Conservation (phyloP, 1,140 invertebrate genomes). For the Pseudomyrmex dendroicus region DNA sequence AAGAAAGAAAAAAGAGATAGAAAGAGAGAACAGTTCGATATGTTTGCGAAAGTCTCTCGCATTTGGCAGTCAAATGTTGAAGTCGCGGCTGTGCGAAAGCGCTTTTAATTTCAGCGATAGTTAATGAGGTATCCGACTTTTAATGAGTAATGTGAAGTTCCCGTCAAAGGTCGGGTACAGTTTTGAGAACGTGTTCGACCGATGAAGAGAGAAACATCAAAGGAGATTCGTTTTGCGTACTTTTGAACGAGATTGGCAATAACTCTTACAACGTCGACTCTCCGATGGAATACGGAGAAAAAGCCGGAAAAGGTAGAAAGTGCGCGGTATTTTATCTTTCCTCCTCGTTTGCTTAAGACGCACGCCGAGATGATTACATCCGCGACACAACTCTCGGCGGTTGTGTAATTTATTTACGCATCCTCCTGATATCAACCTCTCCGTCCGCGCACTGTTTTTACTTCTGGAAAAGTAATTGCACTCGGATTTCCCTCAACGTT, state of each 20-base stretch:
- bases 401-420: conserved; percentile 58
- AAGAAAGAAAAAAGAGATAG: too few relatives aligned
- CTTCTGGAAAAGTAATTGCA: conserved; percentile 27
- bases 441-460: conserved; percentile 34
- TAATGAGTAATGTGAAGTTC: conserved; percentile 59
- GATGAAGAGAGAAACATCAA: conserved; percentile 28
- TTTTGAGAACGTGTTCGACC: conserved; percentile 50
- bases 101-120: conserved; percentile 37
- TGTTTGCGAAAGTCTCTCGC: not conserved
- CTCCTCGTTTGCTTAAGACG: conserved; percentile 51
- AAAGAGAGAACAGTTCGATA: not conserved
- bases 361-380: conserved; percentile 48
- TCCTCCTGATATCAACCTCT: conserved; percentile 37
- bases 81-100: conserved; percentile 9
- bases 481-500: conserved; percentile 19
- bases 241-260: conserved; percentile 57
- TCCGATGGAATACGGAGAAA: conserved; percentile 38
- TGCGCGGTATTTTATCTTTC: conserved; percentile 47
- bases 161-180: conserved; percentile 39
- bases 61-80: conserved; percentile 48
- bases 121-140: conserved; percentile 64
- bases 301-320: conserved; percentile 1
- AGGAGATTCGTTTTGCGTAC: conserved; percentile 57
- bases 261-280: conserved; percentile 53
- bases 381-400: conserved; percentile 43